These are phyloP conservation scores for Archegozetes longisetosus DNA, from an alignment of 1,140 invertebrate species.

Conservation along the genomic window DNA sequence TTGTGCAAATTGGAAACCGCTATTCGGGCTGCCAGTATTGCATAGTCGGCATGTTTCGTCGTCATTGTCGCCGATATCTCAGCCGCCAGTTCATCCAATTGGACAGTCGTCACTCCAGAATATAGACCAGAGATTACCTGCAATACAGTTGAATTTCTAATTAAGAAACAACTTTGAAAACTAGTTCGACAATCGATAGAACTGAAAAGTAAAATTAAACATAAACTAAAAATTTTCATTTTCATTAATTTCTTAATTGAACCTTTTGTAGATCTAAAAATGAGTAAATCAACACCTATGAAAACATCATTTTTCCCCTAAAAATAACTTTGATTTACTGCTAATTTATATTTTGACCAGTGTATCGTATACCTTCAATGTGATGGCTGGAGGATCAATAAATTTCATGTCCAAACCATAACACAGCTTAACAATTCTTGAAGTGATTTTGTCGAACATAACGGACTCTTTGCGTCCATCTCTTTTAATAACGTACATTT, in stretches of 20 bases:
- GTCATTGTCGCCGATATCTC: constrained; percentile 93
- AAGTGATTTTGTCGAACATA: constrained; percentile 95
- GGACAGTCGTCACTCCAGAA: constrained; percentile 85
- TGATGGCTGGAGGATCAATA: constrained; percentile 75
- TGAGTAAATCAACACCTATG: background rate
- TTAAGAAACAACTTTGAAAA: too few relatives aligned
- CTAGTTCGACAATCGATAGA: too few relatives aligned
- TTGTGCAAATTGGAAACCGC: constrained; percentile 96
- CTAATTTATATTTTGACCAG: background rate
- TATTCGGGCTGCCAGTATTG: constrained; percentile 81
- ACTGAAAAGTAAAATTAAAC: too few relatives aligned
- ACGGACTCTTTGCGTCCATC: constrained; percentile 82
- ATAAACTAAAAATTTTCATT: too few relatives aligned
- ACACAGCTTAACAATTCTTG: constrained; percentile 81
- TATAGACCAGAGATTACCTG: constrained; percentile 78
- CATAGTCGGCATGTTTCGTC: constrained; percentile 92
- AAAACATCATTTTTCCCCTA: background rate
- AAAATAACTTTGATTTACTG: background rate
- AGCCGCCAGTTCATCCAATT: constrained; percentile 90
- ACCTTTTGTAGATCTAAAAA: too few relatives aligned
- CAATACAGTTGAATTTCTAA: constrained; percentile 7
- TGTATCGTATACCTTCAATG: constrained; percentile 43
- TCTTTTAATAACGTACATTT: constrained; percentile 34
- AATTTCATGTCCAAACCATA: constrained; percentile 91
- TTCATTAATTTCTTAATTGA: too few relatives aligned